Conservation (phyloP, 2,113 vertebrate species). For the Campylorhamphus procurvoides region DNA sequence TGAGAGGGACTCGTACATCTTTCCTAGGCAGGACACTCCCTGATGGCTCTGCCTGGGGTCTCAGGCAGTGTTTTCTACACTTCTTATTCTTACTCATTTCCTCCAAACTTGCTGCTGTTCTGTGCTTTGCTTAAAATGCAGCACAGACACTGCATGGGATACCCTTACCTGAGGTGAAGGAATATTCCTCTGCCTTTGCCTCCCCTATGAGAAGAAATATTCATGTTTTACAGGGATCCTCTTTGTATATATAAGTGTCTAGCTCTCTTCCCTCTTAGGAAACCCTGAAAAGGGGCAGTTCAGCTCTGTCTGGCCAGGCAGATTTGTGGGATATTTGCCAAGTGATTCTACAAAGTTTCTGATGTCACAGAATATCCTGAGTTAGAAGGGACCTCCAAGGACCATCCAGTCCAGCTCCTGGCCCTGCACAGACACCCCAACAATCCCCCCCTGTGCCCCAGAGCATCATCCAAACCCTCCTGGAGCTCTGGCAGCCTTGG, state of each 20-base stretch:
- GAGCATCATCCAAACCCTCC: not conserved
- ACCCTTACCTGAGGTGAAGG: not conserved
- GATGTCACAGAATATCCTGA: fast-evolving
- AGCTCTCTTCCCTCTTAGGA: not conserved
- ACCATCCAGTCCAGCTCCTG: fast-evolving
- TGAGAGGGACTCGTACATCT: not conserved
- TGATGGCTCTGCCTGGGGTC: not conserved
- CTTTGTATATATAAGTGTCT: not conserved
- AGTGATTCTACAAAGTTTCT: not conserved
- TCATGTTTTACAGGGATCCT: not conserved
- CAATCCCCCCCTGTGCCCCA: not conserved
- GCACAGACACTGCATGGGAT: not conserved
- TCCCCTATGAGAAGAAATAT: not conserved
- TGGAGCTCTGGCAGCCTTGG: not conserved
- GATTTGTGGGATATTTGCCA: not conserved
- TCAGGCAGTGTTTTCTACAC: not conserved
- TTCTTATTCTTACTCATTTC: not conserved
- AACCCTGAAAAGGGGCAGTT: not conserved
- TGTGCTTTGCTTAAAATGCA: not conserved
- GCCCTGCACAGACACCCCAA: not conserved
- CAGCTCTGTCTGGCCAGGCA: not conserved
- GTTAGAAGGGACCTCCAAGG: fast-evolving
- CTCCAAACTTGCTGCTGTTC: not conserved
- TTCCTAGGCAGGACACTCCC: not conserved
- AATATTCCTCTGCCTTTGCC: not conserved